Percentiles rank a stretch among this genome's conserved stretches.
Conservation (phyloP, 2,113 vertebrate genomes). For the Calyptommatus sinebrachiatus region DNA sequence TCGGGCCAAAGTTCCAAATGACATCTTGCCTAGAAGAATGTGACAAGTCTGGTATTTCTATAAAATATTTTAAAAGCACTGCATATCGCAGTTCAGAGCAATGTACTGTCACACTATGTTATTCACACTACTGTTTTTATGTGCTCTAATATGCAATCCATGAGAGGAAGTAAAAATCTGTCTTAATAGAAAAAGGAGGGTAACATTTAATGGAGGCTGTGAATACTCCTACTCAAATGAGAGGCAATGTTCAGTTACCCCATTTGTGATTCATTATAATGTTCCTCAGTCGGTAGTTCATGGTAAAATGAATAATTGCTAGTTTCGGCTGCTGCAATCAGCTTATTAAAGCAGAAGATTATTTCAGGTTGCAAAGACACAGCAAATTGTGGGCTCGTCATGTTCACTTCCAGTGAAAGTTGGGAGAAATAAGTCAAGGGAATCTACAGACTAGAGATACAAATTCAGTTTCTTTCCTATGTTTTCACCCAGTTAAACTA, state of each 20-base stretch:
- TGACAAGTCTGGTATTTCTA: background rate
- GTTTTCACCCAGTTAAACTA: too few relatives aligned
- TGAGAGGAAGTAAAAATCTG: background rate
- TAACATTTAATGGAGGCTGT: background rate
- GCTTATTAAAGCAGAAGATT: constrained; percentile 52
- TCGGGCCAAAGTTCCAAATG: background rate
- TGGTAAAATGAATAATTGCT: constrained; percentile 51
- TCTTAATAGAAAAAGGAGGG: constrained; percentile 9
- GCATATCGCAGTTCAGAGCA: constrained; percentile 5
- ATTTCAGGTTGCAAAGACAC: constrained; percentile 26
- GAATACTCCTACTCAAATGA: constrained; percentile 10
- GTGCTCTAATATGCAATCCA: constrained; percentile 26
- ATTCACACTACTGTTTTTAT: constrained; percentile 6
- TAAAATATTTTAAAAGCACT: constrained; percentile 3
- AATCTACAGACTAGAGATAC: constrained; percentile 35
- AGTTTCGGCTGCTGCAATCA: constrained; percentile 36
- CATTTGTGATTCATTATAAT: constrained; percentile 35
- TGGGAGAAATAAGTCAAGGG: constrained; percentile 34
- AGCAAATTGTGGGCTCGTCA: constrained; percentile 30
- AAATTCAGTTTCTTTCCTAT: too few relatives aligned
- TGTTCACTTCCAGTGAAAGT: constrained; percentile 42
- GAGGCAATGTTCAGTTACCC: constrained; percentile 12
- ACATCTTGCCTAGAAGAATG: constrained; percentile 18
- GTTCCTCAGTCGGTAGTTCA: constrained; percentile 35
- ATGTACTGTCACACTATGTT: constrained; percentile 5